A percentile compares a stretch with the other conserved stretches of the same genome.
Evolutionary conservation across 2,113 vertebrate genomes (phyloP).

Genomic region (Peromyscus leucopus): DNA sequence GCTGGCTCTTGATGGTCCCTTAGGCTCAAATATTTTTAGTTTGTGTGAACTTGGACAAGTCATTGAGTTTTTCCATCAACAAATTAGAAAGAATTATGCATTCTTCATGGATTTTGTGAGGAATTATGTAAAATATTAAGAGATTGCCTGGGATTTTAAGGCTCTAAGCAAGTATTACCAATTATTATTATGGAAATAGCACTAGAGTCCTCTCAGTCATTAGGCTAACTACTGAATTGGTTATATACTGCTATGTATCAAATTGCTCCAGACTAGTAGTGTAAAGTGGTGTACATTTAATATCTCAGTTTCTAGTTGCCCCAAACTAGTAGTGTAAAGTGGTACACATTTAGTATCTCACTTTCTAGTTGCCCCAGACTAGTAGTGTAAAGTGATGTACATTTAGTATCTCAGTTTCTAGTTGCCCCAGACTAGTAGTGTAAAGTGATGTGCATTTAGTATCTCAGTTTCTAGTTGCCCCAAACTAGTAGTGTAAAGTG

Average conservation of each 20-base stretch:
- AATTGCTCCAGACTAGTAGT: not conserved
- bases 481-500: not conserved
- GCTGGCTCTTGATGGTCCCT: not conserved
- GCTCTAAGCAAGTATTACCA: not conserved
- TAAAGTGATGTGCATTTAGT: not conserved
- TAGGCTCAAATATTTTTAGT: not conserved
- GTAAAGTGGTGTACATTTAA: not conserved
- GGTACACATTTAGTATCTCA: too few relatives aligned
- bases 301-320: not conserved
- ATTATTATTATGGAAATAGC: not conserved
- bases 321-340: not conserved
- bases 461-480: too few relatives aligned
- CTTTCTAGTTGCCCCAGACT: not conserved
- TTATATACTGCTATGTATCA: not conserved
- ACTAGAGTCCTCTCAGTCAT: not conserved
- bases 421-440: not conserved
- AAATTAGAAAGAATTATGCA: constrained; percentile 18
- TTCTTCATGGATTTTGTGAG: constrained; percentile 4
- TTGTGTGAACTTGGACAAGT: not conserved
- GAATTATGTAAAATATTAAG: constrained; percentile 23
- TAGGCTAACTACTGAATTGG: not conserved
- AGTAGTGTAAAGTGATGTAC: not conserved
- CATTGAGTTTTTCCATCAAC: constrained; percentile 34
- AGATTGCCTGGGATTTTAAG: not conserved
- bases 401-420: not conserved